Conservation (phyloP, 1,140 invertebrate genomes). For the Polyergus mexicanus region DNA sequence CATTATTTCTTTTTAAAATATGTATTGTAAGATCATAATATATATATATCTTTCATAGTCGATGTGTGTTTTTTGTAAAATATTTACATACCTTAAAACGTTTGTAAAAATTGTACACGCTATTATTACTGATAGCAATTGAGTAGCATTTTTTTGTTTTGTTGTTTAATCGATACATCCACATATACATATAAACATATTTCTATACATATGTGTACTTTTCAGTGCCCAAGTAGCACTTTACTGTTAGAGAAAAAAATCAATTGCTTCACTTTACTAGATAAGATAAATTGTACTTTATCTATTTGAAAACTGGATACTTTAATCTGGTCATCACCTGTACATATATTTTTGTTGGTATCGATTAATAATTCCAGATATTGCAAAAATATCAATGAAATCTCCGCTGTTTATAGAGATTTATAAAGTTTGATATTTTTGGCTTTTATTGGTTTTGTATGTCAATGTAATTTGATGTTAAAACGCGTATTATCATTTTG, state of each 20-base stretch:
- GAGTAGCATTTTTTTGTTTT: background rate
- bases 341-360: background rate
- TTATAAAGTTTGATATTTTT: background rate
- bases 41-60: background rate
- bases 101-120: conserved; percentile 6
- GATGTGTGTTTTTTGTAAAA: background rate
- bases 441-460: background rate
- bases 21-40: no score
- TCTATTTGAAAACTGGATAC: background rate
- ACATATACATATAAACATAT: background rate
- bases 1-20: no score
- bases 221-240: background rate
- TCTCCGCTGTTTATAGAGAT: background rate
- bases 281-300: conserved; percentile 29
- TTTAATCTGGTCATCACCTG: background rate
- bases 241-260: background rate
- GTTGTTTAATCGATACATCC: background rate
- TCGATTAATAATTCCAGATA: background rate
- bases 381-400: background rate
- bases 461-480: background rate
- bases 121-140: background rate
- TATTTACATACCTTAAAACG: background rate
- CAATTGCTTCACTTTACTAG: background rate
- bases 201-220: background rate
- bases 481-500: background rate